Evolutionary conservation across 2,888 invertebrate genomes (phyloP).

Genomic region (Epistrophella euchroma): DNA sequence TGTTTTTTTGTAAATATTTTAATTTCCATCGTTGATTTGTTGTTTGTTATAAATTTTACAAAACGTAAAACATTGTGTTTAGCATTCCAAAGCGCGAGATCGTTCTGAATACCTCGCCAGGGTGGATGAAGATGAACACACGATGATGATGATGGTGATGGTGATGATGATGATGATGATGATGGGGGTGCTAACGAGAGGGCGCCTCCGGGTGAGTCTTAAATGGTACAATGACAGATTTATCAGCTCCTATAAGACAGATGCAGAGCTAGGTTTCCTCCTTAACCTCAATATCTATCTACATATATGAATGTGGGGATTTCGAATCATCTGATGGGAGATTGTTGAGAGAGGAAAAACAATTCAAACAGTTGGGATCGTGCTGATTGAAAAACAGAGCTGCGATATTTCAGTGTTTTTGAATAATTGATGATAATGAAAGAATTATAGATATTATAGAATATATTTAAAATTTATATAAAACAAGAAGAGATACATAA

Average conservation of each 20-base stretch:
- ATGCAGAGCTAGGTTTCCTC: slow-evolving; percentile 66
- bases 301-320: background rate
- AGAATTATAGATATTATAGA: slow-evolving; percentile 54
- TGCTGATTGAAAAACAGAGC: slow-evolving; percentile 56
- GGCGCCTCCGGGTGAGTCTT: slow-evolving; percentile 71
- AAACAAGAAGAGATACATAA: background rate
- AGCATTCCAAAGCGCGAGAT: slow-evolving; percentile 15
- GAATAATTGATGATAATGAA: slow-evolving; percentile 68
- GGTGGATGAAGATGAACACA: slow-evolving; percentile 12
- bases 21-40: slow-evolving; percentile 75
- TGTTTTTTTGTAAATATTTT: slow-evolving; percentile 74
- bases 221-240: slow-evolving; percentile 75
- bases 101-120: background rate
- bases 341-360: slow-evolving; percentile 55
- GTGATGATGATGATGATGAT: slow-evolving; percentile 35
- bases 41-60: slow-evolving; percentile 71
- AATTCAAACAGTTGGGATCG: slow-evolving; percentile 4
- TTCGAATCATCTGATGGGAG: slow-evolving; percentile 20
- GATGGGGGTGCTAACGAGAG: slow-evolving; percentile 74
- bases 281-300: slow-evolving; percentile 13
- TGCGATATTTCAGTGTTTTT: slow-evolving; percentile 33
- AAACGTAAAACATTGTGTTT: slow-evolving; percentile 53
- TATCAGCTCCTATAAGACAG: slow-evolving; percentile 73
- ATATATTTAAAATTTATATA: background rate
- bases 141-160: background rate